Conservation (phyloP, 2,113 vertebrate species). For the Alces alces region DNA sequence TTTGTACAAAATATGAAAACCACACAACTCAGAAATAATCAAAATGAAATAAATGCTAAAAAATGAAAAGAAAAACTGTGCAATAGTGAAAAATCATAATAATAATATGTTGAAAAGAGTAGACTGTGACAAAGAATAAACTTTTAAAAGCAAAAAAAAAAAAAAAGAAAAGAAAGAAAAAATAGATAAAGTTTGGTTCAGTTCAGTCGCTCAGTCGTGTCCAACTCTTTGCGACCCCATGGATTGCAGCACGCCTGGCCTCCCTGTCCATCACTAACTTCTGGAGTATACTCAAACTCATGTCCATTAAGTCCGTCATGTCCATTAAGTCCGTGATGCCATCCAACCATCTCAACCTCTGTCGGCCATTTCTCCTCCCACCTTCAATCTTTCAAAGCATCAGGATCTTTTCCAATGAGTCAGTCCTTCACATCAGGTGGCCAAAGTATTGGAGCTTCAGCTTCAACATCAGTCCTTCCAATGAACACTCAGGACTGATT, state of each 20-base stretch:
- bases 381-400: neutral
- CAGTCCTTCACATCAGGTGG: neutral
- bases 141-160: neutral
- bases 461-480: neutral
- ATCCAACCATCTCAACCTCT: neutral
- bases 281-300: neutral
- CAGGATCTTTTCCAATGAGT: too few species aligned
- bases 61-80: neutral
- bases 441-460: neutral
- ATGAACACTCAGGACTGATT: neutral
- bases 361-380: neutral
- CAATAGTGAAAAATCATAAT: neutral
- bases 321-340: neutral
- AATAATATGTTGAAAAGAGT: neutral
- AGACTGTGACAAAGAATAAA: neutral
- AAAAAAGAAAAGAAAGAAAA: neutral
- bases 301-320: neutral
- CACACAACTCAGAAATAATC: neutral
- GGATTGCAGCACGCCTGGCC: rapidly evolving
- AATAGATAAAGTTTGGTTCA: neutral
- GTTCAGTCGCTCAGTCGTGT: neutral
- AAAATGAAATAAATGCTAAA: neutral
- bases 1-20: neutral
- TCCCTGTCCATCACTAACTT: neutral
- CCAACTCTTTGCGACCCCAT: neutral